A percentile compares a stretch with the other conserved stretches of the same genome.
Evolutionary conservation across 2,797 vertebrate species (phyloP).

Genomic region (Pipistrellus pipistrellus): DNA sequence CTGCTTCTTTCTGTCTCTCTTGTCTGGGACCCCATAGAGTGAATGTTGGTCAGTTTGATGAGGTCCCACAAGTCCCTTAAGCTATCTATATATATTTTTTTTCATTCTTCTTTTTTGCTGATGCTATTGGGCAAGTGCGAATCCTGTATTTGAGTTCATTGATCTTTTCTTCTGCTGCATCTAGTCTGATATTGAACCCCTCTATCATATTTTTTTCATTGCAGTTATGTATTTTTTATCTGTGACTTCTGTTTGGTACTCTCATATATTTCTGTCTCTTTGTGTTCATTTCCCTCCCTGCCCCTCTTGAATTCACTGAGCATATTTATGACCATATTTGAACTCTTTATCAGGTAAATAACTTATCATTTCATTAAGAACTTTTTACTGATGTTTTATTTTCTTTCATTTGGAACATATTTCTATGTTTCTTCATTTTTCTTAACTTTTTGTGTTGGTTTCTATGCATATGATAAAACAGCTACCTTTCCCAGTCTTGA

Average conservation of each 20-base stretch:
- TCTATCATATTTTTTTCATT: background rate
- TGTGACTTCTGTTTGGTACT: background rate
- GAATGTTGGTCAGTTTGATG: background rate
- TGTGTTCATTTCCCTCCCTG: background rate
- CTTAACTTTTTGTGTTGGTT: background rate
- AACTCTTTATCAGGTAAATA: background rate
- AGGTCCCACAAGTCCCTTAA: background rate
- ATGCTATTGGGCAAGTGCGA: background rate
- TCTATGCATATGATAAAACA: background rate
- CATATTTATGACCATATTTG: slow-evolving; percentile 30
- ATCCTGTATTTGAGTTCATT: background rate
- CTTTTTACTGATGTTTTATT: background rate
- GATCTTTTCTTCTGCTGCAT: background rate
- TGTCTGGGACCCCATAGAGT: background rate
- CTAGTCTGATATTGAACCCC: background rate
- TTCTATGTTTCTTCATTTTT: background rate
- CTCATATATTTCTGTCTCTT: background rate
- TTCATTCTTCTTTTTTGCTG: background rate
- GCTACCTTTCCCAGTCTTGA: background rate
- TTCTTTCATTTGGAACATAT: background rate
- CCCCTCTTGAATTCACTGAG: background rate
- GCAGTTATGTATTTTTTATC: background rate
- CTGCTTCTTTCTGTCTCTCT: background rate
- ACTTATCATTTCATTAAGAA: background rate
- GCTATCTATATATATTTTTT: background rate